Conservation (phyloP, 2,888 invertebrate species). For the Oeneis ivallda region DNA sequence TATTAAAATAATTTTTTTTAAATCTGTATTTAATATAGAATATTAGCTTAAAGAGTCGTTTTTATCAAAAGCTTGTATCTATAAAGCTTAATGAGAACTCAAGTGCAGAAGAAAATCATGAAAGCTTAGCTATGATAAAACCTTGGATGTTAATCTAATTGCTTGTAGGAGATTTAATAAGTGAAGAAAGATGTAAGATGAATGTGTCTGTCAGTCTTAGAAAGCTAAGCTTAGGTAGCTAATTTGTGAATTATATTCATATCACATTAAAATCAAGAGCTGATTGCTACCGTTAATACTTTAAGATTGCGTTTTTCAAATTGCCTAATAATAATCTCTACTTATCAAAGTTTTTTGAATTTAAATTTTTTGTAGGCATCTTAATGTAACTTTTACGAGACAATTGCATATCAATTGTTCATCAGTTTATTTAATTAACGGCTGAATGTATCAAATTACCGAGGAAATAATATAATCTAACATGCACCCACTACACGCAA, state of each 20-base stretch:
- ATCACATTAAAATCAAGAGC: neutral
- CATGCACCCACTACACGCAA: slow-evolving; percentile 51
- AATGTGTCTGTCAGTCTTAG: neutral
- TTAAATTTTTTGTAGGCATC: slow-evolving; percentile 7
- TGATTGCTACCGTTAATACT: neutral
- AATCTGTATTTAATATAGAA: too few species aligned
- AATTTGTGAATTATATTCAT: neutral
- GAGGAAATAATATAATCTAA: slow-evolving; percentile 43
- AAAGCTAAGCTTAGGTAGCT: neutral
- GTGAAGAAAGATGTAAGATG: neutral
- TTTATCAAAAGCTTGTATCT: slow-evolving; percentile 4
- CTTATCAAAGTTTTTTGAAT: neutral
- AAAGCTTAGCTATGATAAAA: slow-evolving; percentile 11
- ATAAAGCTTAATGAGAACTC: slow-evolving; percentile 7
- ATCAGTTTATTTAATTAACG: slow-evolving; percentile 43
- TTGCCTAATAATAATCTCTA: neutral
- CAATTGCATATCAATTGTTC: slow-evolving; percentile 27
- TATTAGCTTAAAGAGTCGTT: neutral
- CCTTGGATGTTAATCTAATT: slow-evolving; percentile 11
- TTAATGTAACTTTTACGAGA: slow-evolving; percentile 28
- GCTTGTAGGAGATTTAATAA: slow-evolving; percentile 2
- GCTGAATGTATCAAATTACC: slow-evolving; percentile 30
- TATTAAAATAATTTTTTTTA: too few species aligned
- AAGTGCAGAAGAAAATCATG: slow-evolving; percentile 1
- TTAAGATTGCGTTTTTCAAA: neutral